Conservation (phyloP, 2,797 vertebrate species). For the Anabas testudineus region DNA sequence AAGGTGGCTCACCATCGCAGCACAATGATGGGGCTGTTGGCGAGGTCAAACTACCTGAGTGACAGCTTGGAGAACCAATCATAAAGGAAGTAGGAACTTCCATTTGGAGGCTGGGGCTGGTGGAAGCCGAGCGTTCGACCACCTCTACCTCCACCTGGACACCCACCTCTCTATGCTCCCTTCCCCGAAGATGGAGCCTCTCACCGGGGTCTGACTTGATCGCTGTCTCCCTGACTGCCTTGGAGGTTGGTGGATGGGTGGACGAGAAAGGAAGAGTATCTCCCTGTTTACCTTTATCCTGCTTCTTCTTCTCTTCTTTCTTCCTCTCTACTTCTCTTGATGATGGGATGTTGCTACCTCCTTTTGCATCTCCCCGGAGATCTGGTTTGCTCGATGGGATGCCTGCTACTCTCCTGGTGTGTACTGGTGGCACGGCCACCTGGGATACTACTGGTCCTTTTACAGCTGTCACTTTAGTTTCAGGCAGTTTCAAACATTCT, state of each 20-base stretch:
- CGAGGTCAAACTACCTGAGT: constrained; percentile 19
- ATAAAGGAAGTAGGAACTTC: constrained; percentile 30
- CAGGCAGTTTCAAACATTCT: background rate
- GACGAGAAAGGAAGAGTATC: background rate
- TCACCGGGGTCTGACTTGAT: constrained; percentile 83
- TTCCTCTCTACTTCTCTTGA: background rate
- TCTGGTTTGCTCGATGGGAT: constrained; percentile 9
- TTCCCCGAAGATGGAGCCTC: constrained; percentile 4
- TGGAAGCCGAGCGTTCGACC: constrained; percentile 82
- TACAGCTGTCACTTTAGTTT: constrained; percentile 12
- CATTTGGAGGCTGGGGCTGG: constrained; percentile 83
- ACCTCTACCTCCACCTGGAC: constrained; percentile 86
- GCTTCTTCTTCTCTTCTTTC: constrained; percentile 10
- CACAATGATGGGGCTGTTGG: constrained; percentile 37
- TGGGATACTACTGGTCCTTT: constrained; percentile 6
- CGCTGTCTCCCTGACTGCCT: constrained; percentile 79
- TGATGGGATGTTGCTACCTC: background rate
- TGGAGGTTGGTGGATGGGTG: constrained; percentile 38
- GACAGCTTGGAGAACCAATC: constrained; percentile 43
- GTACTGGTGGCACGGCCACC: background rate
- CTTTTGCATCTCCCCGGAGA: constrained; percentile 8
- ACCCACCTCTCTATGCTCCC: constrained; percentile 82
- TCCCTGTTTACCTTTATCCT: constrained; percentile 13
- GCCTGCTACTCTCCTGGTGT: background rate
- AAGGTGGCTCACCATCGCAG: constrained; percentile 15